phyloP scores from a whole-genome alignment of 2,888 invertebrate species.

The Noctua janthina region DNA sequence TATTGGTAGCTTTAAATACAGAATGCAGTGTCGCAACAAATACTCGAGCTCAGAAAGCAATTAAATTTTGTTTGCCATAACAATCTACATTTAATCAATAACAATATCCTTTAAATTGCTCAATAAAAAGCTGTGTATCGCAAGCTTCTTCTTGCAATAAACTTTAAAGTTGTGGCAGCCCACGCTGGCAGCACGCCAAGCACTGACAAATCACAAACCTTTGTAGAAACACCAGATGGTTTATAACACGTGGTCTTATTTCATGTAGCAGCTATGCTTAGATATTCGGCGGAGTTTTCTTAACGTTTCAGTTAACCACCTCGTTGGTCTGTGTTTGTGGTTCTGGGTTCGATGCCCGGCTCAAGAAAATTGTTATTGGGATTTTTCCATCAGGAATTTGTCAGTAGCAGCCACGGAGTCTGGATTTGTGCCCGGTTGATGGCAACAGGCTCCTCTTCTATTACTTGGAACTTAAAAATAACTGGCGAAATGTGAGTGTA shows the following conservation, averaged over 20 bases:
- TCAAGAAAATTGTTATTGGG: no score
- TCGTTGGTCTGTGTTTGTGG: no score
- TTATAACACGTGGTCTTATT: not conserved
- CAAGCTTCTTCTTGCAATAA: slow-evolving; percentile 14
- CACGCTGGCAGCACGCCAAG: slow-evolving; percentile 24
- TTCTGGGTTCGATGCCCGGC: no score
- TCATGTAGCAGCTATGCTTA: not conserved
- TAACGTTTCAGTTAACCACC: not conserved
- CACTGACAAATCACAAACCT: slow-evolving; percentile 26
- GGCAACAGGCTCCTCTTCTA: no score
- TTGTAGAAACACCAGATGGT: slow-evolving; percentile 19
- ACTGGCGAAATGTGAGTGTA: no score
- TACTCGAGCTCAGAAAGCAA: not conserved
- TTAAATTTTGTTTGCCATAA: not conserved
- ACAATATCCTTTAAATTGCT: slow-evolving; percentile 2
- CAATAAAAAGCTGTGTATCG: not conserved
- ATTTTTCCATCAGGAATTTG: no score
- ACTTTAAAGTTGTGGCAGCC: slow-evolving; percentile 10
- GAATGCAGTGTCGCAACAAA: not conserved
- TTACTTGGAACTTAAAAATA: no score
- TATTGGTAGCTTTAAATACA: no score
- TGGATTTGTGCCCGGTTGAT: no score
- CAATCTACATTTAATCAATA: not conserved
- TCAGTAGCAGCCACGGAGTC: no score
- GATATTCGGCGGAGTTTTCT: not conserved